Base-by-base conservation (phyloP, 1,140 invertebrate species). In the Drosophila willistoni region DNA sequence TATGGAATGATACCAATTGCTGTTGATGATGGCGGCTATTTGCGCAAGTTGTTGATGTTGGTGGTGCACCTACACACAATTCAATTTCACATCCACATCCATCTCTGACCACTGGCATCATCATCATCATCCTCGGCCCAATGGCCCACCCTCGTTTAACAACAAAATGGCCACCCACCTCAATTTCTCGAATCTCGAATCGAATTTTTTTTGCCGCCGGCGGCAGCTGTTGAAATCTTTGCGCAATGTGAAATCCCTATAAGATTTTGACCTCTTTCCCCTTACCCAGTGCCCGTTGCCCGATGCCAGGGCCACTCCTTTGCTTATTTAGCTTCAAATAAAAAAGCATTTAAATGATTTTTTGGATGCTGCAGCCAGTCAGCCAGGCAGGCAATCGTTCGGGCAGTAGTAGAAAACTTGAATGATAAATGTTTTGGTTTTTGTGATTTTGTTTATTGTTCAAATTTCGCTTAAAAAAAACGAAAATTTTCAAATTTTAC, bases 371-470 rank as follows among this genome's bases (percentile, higher is more conserved):
- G 59, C 74, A 39, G 39, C 36, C 0, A 13, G 36, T 4, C 12
- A 13, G 36, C 1, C 12, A 4, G 36, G 42, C 51, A 29, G 29
- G 12, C 34, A 29, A 29, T 29, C 29, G 29, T 36, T 47, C 51
- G 29, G 12, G 44, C 56, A 34, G 33, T n/a, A 41, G 44, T 36
- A 44, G 39, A 61, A 57, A 83, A 75, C 74, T 84, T 84, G 78
- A 90, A 90, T 89, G 84, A 89, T 89, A 89, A 89, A 90, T 89
- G 84, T 89, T 89, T 89, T 89, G 85, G 85, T 83, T 89, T 87
- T 84, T 89, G 84, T 90, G 85, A 84, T 89, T 89, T 90, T 90
- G 84, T 89, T 89, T 89, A 89, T 89, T 89, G 84, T 87, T 89
- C 80, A 89, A 87, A 83, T 78, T 87, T 87, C 84, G 80, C 72